These are phyloP conservation scores for Anser cygnoides DNA, from an alignment of 2,113 vertebrate genomes.

Conservation along the genomic window DNA sequence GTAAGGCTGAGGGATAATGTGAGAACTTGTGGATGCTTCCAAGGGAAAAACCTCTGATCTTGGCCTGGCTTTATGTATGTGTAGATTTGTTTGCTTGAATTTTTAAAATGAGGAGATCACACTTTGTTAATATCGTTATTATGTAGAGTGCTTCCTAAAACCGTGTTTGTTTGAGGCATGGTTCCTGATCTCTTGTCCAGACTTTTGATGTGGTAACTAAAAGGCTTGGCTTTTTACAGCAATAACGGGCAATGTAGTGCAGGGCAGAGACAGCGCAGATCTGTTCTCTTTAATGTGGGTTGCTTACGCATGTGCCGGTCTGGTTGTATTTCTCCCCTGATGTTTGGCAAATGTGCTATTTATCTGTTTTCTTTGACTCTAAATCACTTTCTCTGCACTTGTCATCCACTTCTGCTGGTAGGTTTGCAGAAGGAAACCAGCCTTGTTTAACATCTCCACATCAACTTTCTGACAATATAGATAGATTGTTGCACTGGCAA, in stretches of 20 bases:
- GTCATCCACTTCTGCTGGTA: neutral
- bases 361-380: conserved; percentile 1
- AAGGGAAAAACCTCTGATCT: neutral
- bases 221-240: neutral
- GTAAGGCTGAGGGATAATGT: rapidly evolving
- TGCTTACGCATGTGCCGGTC: neutral
- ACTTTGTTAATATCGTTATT: neutral
- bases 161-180: rapidly evolving
- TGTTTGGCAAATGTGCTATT: neutral
- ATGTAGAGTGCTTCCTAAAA: neutral
- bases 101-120: neutral
- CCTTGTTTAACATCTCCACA: neutral
- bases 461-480: neutral
- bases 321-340: neutral
- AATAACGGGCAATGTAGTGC: neutral
- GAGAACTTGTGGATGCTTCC: neutral
- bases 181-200: neutral
- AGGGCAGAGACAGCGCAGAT: neutral
- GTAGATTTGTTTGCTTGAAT: neutral
- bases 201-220: neutral
- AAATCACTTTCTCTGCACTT: neutral
- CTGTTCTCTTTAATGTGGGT: neutral
- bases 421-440: neutral
- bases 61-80: neutral
- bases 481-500: neutral